Evolutionary conservation across 1,140 invertebrate genomes (phyloP), one percentile per base, ranked within the genome.

Genomic region (Drosophila miranda): DNA sequence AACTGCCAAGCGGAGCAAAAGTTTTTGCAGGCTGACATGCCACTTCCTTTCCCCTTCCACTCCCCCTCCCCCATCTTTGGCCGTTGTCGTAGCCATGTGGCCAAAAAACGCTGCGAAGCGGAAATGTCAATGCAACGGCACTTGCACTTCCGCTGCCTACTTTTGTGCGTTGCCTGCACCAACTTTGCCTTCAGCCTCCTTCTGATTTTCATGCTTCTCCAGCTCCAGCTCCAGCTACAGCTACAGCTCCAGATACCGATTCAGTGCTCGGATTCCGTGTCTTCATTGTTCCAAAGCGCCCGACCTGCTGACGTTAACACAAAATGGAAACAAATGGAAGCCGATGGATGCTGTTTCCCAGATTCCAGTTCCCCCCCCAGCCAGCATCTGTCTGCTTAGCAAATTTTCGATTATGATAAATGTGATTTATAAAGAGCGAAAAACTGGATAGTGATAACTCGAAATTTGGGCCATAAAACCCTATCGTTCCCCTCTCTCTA

Each of bases 351-450:
- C 34, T 38, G 34, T 13, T 38, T 4, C 34, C 30, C 30, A 34
- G 30, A 34, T 34, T 34, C 30, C 9, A 34, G 30, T 4, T 28
- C 34, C 28, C 57, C 1, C 5, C 21, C 46, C 41, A 38, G 52
- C 51, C 41, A 38, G 34, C 67, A 48, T 55, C 63, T 72, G 58
- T 72, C 58, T 55, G 60, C 53, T 74, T 74, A 56, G 71, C 61
- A 76, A 86, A 86, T 81, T 78, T 75, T 86, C 81, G 82, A 84
- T 84, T 84, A 84, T 84, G 81, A 84, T 84, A 86, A 84, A 84
- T 84, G 80, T 66, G 72, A 53, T 50, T 62, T 21, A 48, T 34
- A 28, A 48, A 46, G 54, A 56, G 57, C 59, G 53, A 49, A 63
- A 56, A 49, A 43, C 44, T 52, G 50, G 30, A 69, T 56, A 69